Evolutionary conservation across 1,140 invertebrate species (phyloP), one percentile per base, ranked within the genome.

Genomic region (Tetragonula clypearis): DNA sequence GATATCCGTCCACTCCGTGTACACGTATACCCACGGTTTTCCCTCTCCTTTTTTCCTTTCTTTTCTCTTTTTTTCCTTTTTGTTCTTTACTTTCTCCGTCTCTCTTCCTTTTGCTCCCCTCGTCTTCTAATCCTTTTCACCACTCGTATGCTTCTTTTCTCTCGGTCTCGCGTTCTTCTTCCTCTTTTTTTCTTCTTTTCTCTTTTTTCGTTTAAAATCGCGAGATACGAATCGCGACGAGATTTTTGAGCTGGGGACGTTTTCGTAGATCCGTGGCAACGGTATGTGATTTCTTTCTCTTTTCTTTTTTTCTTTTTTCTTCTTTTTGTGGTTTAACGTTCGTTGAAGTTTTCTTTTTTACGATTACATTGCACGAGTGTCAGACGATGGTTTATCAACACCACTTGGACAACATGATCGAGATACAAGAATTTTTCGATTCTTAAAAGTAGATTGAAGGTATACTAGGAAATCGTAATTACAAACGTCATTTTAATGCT

Each of bases 1-100:
- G 94, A 94, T 95, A 95, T 92, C 90, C 86, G 80, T 87, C 82
- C 88, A 79, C 81, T 82, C 69, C 75, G 85, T 87, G 74, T 90
- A 66, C 30, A 86, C 82, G 84, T 84, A 76, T 84, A 84, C 68
- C 66, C 60, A 41, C 58, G 58, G 35, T 14, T 83, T 86, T 85
- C 69, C 35, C 72, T 35, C 62, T 17, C 26, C 66, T 80, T 68
- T 55, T n/a, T 84, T 71, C 66, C 58, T 23, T 17, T 49, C 21
- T 26, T 68, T 21, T 41, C 35, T 19, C 60, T 56, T 56, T 84
- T 65, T 14, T 30, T n/a, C 56, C 49, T 23, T 65, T 5, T 41
- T 41, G 41, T 41, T 41, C 5, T 5, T 41, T 41, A 4, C 41
- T 41, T 41, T 41, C 41, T 41, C 41, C 41, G 41, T 41, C 41